phyloP scores from a whole-genome alignment of 2,113 vertebrate species.

The Mesembrinibis cayennensis region DNA sequence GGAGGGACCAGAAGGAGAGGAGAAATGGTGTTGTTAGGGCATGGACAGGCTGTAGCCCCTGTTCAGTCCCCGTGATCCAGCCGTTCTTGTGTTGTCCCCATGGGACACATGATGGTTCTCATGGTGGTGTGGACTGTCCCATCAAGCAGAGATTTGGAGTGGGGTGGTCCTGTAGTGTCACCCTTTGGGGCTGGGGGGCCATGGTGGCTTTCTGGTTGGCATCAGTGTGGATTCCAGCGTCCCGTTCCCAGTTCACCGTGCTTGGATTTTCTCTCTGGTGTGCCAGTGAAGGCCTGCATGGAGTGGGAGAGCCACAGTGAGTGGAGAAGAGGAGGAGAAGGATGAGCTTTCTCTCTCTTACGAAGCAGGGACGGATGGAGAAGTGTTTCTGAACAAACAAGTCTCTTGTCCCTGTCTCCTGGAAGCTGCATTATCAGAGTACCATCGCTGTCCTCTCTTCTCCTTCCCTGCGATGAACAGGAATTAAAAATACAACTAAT shows the following conservation, averaged over 20 bases:
- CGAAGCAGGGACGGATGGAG: not conserved
- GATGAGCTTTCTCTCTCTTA: not conserved
- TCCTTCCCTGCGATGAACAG: not conserved
- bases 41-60: not conserved
- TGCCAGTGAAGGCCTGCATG: not conserved
- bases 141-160: not conserved
- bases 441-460: not conserved
- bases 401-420: constrained; percentile 23
- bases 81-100: not conserved
- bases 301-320: not conserved
- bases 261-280: not conserved
- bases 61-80: not conserved
- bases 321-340: not conserved
- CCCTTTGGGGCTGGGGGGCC: not conserved
- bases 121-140: not conserved
- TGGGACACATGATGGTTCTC: not conserved
- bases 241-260: not conserved
- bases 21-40: not conserved
- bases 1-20: not conserved
- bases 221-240: not conserved
- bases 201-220: not conserved
- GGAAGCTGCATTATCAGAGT: constrained; percentile 14
- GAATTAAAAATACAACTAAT: constrained; percentile 60
- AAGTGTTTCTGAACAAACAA: constrained; percentile 37
- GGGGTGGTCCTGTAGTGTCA: not conserved